Evolutionary conservation across 2,797 vertebrate genomes (phyloP).

Genomic region (Gadopsis bispinosus): DNA sequence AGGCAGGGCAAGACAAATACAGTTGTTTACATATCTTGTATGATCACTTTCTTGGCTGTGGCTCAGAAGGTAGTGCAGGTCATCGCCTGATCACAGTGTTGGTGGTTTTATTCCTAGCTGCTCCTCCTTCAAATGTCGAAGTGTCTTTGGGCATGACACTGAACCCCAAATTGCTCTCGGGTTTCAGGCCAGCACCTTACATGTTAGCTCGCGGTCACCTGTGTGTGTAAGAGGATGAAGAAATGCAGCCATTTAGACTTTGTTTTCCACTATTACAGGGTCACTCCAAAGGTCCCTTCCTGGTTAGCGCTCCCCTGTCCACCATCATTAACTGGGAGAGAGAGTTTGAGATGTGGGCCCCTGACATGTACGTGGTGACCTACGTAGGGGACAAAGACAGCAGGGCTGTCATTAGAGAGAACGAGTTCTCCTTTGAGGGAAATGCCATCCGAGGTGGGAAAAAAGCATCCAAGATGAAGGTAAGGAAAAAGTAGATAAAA

Average conservation of each 20-base stretch:
- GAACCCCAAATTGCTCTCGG: too few species aligned
- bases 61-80: not conserved
- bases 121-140: not conserved
- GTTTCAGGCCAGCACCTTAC: too few species aligned
- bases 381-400: slow-evolving; percentile 98
- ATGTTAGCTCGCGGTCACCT: too few species aligned
- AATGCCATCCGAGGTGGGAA: slow-evolving; percentile 97
- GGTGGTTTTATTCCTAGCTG: not conserved
- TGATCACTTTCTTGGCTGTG: not conserved
- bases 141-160: not conserved
- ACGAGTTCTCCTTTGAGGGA: slow-evolving; percentile 98
- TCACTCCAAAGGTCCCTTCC: slow-evolving; percentile 97
- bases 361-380: slow-evolving; percentile 98
- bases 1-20: slow-evolving; percentile 69
- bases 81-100: not conserved
- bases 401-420: slow-evolving; percentile 96
- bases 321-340: slow-evolving; percentile 99
- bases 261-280: slow-evolving; percentile 83
- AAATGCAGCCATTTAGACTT: not conserved
- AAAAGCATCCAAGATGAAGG: slow-evolving; percentile 98
- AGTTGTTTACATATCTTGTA: not conserved
- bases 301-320: slow-evolving; percentile 97
- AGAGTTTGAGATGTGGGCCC: slow-evolving; percentile 99
- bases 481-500: slow-evolving; percentile 60
- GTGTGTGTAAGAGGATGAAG: not conserved